A percentile compares a stretch with the other conserved stretches of the same genome.
phyloP scores from a whole-genome alignment of 2,888 invertebrate species.

The Leptopilina myrica region DNA sequence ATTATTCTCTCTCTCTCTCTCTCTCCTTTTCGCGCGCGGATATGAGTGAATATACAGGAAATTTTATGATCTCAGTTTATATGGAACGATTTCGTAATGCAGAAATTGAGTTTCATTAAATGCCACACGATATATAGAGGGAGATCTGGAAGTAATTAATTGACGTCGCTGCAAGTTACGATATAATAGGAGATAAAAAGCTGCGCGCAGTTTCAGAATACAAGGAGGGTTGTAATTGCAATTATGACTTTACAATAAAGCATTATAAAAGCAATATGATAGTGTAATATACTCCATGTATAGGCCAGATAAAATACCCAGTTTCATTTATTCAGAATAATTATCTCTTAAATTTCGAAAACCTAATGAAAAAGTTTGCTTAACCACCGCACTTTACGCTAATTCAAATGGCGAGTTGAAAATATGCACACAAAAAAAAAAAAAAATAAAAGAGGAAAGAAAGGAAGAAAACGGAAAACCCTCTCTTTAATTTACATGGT shows the following conservation, averaged over 20 bases:
- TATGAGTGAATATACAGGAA: slow-evolving; percentile 36
- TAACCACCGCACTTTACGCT: not conserved
- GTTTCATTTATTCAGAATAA: slow-evolving; percentile 12
- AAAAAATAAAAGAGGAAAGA: too few species aligned
- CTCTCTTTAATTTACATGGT: too few species aligned
- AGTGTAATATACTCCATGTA: not conserved
- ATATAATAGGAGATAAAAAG: slow-evolving; percentile 28
- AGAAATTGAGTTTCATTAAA: slow-evolving; percentile 33
- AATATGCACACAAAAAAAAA: too few species aligned
- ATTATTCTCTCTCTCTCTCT: not conserved
- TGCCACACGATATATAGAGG: not conserved
- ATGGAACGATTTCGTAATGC: slow-evolving; percentile 35
- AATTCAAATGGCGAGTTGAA: not conserved
- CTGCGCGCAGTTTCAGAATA: slow-evolving; percentile 3
- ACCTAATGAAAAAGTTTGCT: not conserved
- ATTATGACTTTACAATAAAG: slow-evolving; percentile 7
- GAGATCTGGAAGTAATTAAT: slow-evolving; percentile 27
- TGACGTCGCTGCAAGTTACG: slow-evolving; percentile 2
- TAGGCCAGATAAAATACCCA: not conserved
- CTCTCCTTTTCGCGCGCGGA: not conserved
- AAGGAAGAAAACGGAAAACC: not conserved
- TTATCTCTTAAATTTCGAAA: slow-evolving; percentile 3
- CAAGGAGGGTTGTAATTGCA: not conserved
- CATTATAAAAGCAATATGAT: not conserved
- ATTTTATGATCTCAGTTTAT: slow-evolving; percentile 33